Conservation (phyloP, 2,888 invertebrate species). For the Rutpela maculata region DNA sequence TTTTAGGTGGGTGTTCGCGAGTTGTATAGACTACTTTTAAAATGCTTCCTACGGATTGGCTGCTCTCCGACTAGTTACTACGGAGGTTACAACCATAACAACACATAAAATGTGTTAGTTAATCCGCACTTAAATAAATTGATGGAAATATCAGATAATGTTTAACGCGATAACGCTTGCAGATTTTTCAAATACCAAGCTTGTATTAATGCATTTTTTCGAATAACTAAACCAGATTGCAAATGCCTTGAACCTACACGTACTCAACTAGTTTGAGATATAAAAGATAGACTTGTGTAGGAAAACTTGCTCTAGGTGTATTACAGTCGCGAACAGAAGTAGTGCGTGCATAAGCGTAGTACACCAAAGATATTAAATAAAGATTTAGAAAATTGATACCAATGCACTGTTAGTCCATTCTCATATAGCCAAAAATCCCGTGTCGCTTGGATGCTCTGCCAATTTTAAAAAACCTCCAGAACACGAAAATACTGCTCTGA, state of each 20-base stretch:
- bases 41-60: no score
- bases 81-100: neutral
- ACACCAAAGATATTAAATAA: no score
- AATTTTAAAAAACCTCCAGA: no score
- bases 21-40: no score
- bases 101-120: neutral
- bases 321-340: neutral
- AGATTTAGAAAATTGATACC: no score
- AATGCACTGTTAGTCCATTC: no score
- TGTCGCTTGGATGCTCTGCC: no score
- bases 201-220: slow-evolving; percentile 4
- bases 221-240: slow-evolving; percentile 46
- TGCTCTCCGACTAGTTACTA: no score
- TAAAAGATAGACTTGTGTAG: slow-evolving; percentile 15
- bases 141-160: neutral
- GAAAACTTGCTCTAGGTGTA: slow-evolving; percentile 30
- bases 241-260: slow-evolving; percentile 48
- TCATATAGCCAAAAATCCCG: no score
- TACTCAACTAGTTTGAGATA: slow-evolving; percentile 45
- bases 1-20: no score
- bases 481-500: no score
- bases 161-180: neutral
- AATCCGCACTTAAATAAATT: neutral
- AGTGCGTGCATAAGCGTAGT: neutral
- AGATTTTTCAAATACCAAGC: slow-evolving; percentile 8